Percentiles rank a stretch among this genome's conserved stretches.
Conservation (phyloP, 2,113 vertebrate species). For the pig (Sus scrofa) region T2T-Sscrofa CM000827.6:36842001-36842500, state of each 20-base stretch:
- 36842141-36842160: not conserved
- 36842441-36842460: too few relatives aligned
- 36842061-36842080: not conserved
- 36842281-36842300: not conserved
- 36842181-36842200: not conserved
- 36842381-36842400: not conserved
- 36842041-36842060: fast-evolving
- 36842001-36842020: not conserved
- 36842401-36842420: not conserved
- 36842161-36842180: not conserved
- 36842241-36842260: not conserved
- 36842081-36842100: not conserved
- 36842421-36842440: not conserved
- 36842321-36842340: not conserved
- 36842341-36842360: not conserved
- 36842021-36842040: not conserved
- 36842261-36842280: not conserved
- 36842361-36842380: not conserved
- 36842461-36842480: not conserved
- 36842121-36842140: not conserved
- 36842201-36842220: not conserved
- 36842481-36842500: not conserved
- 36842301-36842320: not conserved
- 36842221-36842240: not conserved
- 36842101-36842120: not conserved